A percentile compares a stretch with the other conserved stretches of the same genome.
Evolutionary conservation across 2,797 vertebrate species (phyloP).

Genomic region (Acrossocheilus wenchowensis): DNA sequence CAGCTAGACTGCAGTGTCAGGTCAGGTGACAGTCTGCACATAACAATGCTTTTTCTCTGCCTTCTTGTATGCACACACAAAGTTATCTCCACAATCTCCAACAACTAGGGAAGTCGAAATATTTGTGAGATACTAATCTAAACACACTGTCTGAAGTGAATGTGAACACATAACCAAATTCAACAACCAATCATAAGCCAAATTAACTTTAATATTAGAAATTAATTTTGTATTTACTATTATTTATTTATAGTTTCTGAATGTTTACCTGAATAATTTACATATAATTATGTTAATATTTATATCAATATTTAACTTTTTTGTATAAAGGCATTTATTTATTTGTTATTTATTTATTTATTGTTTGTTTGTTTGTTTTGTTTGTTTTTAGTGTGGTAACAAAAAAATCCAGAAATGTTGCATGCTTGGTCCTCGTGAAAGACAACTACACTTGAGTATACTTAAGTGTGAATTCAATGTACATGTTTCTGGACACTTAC

Average conservation of each 20-base stretch:
- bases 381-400: too few relatives aligned
- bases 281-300: neutral
- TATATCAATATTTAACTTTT: neutral
- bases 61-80: neutral
- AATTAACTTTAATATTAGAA: neutral
- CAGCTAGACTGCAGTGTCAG: neutral
- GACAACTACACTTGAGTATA: too few relatives aligned
- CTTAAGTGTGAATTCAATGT: too few relatives aligned
- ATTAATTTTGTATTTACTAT: neutral
- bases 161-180: neutral
- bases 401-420: too few relatives aligned
- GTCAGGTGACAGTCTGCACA: neutral
- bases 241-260: neutral
- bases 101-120: neutral
- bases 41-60: slow-evolving; percentile 3
- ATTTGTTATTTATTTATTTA: too few relatives aligned
- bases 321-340: too few relatives aligned
- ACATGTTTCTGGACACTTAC: too few relatives aligned
- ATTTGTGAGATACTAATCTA: neutral
- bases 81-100: neutral
- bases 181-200: neutral
- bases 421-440: neutral
- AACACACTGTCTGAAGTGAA: neutral
- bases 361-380: too few relatives aligned
- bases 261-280: neutral